Conservation (phyloP, 2,888 invertebrate species). For the Phortica magna region DNA sequence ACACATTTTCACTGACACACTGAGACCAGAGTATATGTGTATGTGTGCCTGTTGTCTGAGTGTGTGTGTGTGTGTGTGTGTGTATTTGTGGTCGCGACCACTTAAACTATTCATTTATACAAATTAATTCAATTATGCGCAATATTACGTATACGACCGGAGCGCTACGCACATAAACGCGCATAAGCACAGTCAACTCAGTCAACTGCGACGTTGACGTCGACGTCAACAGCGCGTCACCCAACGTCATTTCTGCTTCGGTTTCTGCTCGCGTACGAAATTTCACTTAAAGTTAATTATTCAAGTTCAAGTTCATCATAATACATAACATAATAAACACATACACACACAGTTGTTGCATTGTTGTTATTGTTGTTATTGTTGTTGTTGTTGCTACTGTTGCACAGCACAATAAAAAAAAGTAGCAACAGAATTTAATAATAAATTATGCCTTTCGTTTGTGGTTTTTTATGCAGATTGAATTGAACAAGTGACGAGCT, state of each 20-base stretch:
- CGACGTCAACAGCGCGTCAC: constrained; percentile 9
- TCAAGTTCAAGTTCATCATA: constrained; percentile 71
- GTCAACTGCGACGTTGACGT: not conserved
- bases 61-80: constrained; percentile 26
- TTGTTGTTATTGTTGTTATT: not conserved
- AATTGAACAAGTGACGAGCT: not conserved
- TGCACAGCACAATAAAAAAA: not conserved
- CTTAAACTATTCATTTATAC: constrained; percentile 77
- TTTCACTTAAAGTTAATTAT: constrained; percentile 75
- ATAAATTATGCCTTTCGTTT: constrained; percentile 29
- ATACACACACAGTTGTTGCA: constrained; percentile 19
- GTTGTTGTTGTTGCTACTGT: not conserved
- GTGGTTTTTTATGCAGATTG: constrained; percentile 26
- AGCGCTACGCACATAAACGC: constrained; percentile 12
- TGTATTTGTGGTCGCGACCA: constrained; percentile 54
- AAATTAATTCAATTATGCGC: constrained; percentile 77
- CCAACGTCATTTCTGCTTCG: constrained; percentile 38
- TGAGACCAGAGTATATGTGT: constrained; percentile 3
- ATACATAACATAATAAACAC: constrained; percentile 66
- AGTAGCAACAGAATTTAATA: not conserved
- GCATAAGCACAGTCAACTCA: not conserved
- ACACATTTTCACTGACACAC: constrained; percentile 23
- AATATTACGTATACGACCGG: constrained; percentile 65
- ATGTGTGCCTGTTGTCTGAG: constrained; percentile 8
- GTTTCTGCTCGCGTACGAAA: constrained; percentile 73